Base-by-base conservation (phyloP, 2,888 invertebrate species). In the Gymnocheta viridis region DNA sequence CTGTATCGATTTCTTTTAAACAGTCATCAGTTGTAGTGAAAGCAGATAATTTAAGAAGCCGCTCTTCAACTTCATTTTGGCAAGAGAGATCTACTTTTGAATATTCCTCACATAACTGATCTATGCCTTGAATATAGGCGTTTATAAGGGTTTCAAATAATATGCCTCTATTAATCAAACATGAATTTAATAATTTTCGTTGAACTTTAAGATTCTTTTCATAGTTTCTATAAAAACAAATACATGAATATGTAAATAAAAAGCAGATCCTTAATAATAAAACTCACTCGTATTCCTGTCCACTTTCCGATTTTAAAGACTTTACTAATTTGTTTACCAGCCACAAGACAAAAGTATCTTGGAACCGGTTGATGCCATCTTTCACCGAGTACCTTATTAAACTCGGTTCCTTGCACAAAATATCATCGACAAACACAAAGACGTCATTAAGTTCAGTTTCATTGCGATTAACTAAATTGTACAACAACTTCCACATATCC, bases 401-500 rank as follows among this genome's bases (percentile, higher is more conserved):
- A 41, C 91, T 91, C 5, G 90, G 90, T 58, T 91, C 90, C 77
- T 89, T 88, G 82, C 90, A 90, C 10, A 90, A 87, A 51, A 91
- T 90, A 14, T 89, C 88, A 64, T 90, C 89, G 9, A 90, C 89
- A 17, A 88, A 88, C 2, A 85, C 86, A 73, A 89, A 89, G 0
- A 89, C 86, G 44, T 89, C 88, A 19, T 86, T 84, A 5, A 89
- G 47, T 62, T 89, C 88, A 3, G 80, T 78, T 17, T 88, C 87
- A 60, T 87, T 89, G 2, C 89, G 87, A 56, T 89, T 89, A 0
- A 91, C 89, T 58, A 91, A 83, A 66, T 86, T 89, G 81, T 90
- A 91, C 2, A 91, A 86, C 72, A 91, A 85, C 56, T 89, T 89
- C 91, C 91, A 91, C 88, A 91, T 91, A 77, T 91, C 91, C 72